A percentile compares a stretch with the other conserved stretches of the same genome.
Evolutionary conservation across 2,888 invertebrate genomes (phyloP).

Genomic region (Drosophila peninsularis): DNA sequence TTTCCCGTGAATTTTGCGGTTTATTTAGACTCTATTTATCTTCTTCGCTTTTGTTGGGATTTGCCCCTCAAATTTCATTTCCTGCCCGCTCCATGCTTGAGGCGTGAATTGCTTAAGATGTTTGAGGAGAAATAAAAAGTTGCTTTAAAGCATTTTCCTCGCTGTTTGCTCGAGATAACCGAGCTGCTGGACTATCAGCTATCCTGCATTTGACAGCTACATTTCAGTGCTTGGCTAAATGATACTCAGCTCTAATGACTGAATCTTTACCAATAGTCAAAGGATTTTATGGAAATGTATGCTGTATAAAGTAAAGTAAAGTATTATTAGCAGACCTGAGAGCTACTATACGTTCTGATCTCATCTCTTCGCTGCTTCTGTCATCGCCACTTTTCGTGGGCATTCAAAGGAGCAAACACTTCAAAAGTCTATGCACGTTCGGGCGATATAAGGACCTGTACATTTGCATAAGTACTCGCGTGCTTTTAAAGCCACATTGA

Average conservation of each 20-base stretch:
- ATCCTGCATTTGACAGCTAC: background rate
- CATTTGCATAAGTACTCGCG: slow-evolving; percentile 8
- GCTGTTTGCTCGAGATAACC: background rate
- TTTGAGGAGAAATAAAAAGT: background rate
- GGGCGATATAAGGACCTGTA: background rate
- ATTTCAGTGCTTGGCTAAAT: background rate
- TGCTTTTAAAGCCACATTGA: slow-evolving; percentile 3
- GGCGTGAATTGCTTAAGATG: slow-evolving; percentile 22
- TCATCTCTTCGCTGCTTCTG: no score
- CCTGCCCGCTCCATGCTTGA: slow-evolving; percentile 3
- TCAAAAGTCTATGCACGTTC: slow-evolving; percentile 16
- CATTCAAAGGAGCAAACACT: background rate
- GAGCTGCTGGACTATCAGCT: background rate
- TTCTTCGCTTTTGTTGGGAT: background rate
- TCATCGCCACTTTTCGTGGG: no score
- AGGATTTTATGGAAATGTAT: no score
- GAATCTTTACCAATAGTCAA: no score
- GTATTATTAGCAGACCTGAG: no score
- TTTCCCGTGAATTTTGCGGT: background rate
- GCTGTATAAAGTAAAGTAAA: no score
- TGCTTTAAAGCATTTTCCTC: slow-evolving; percentile 15
- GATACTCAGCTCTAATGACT: no score
- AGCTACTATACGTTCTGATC: no score
- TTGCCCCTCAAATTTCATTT: slow-evolving; percentile 6
- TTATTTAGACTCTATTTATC: background rate